Evolutionary conservation across 1,140 invertebrate species (phyloP).

Genomic region (Bombus superbus): DNA sequence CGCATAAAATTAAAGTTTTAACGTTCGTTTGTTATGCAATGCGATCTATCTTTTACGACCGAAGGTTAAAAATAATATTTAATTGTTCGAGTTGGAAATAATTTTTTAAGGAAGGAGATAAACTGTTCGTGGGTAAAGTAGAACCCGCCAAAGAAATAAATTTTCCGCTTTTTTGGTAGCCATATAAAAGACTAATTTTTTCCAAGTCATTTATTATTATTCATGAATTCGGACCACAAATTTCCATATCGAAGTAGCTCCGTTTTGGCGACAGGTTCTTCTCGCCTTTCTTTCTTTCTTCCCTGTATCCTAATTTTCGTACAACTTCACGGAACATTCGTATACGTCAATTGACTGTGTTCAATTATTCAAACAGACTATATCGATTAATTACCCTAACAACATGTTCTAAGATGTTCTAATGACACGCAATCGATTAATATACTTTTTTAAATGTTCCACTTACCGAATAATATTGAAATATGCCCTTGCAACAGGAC

Average conservation of each 20-base stretch:
- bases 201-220: conserved; percentile 28
- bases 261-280: not conserved
- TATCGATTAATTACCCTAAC: not conserved
- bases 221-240: conserved; percentile 13
- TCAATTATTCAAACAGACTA: not conserved
- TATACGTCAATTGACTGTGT: not conserved
- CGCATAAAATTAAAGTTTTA: no score
- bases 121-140: not conserved
- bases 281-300: conserved; percentile 2
- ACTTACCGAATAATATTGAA: no score
- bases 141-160: not conserved
- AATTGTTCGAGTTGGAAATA: not conserved
- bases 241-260: conserved; percentile 17
- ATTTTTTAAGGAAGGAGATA: not conserved
- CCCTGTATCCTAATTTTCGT: not conserved
- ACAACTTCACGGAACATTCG: not conserved
- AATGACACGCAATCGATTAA: no score
- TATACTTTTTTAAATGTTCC: no score
- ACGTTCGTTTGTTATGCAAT: no score
- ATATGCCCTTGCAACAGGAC: no score
- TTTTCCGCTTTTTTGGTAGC: not conserved
- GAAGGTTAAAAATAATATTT: no score
- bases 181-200: not conserved
- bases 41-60: no score
- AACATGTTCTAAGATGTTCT: not conserved